These are phyloP conservation scores for Sitta europaea DNA, from an alignment of 2,113 vertebrate genomes.

Conservation along the genomic window DNA sequence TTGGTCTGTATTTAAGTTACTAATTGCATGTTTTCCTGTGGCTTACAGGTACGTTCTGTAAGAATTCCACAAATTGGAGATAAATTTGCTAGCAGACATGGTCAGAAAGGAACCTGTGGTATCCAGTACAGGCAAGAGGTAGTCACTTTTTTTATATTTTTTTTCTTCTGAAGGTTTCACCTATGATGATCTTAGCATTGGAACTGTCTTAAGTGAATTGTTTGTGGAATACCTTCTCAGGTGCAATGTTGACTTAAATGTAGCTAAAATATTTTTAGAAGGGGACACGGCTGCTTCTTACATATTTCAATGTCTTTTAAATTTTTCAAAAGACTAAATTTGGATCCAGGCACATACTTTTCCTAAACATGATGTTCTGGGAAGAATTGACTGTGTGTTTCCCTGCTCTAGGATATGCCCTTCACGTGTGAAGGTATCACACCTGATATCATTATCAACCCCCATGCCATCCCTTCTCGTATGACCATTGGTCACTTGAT, in stretches of 20 bases:
- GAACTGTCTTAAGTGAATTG: not conserved
- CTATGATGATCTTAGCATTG: not conserved
- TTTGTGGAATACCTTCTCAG: not conserved
- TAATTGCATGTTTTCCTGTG: not conserved
- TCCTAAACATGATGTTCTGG: not conserved
- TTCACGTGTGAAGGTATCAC: constrained; percentile 98
- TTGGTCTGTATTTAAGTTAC: not conserved
- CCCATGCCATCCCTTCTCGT: constrained; percentile 96
- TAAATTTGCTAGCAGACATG: constrained; percentile 97
- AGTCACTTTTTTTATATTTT: not conserved
- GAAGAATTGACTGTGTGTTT: not conserved
- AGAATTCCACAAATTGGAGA: constrained; percentile 98
- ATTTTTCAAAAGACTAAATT: not conserved
- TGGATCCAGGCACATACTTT: not conserved
- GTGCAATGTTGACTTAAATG: not conserved
- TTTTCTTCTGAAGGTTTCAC: not conserved
- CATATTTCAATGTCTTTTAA: not conserved
- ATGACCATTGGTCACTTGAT: constrained; percentile 99
- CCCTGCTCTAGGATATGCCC: constrained; percentile 88
- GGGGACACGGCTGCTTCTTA: not conserved
- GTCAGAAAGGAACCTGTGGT: constrained; percentile 97
- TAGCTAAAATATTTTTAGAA: not conserved
- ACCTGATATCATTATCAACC: constrained; percentile 98
- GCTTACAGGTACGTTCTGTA: constrained; percentile 89
- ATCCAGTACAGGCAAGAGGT: constrained; percentile 99